These are phyloP conservation scores for Syrphus vitripennis DNA, from an alignment of 2,888 invertebrate species.

Conservation along the genomic window DNA sequence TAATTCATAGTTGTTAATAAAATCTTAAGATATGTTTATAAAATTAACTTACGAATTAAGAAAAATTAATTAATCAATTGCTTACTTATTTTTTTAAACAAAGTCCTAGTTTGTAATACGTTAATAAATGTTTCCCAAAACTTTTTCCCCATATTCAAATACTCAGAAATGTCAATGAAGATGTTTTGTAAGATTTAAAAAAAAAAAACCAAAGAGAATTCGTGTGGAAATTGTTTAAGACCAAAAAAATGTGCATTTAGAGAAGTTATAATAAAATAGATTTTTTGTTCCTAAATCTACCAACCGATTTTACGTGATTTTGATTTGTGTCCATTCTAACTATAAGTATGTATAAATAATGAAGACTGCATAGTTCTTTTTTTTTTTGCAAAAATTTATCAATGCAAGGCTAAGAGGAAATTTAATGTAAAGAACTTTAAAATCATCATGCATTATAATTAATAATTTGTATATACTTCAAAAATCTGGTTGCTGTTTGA, in stretches of 20 bases:
- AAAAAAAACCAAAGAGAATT: background rate
- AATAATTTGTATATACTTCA: background rate
- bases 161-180: background rate
- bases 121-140: background rate
- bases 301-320: background rate
- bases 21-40: too few species aligned
- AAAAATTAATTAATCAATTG: too few species aligned
- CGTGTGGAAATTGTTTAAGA: background rate
- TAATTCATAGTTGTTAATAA: too few species aligned
- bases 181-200: background rate
- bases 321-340: background rate
- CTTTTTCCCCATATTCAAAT: background rate
- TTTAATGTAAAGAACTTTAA: background rate
- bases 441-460: background rate
- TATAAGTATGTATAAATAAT: too few species aligned
- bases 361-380: background rate
- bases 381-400: background rate
- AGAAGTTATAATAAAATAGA: background rate
- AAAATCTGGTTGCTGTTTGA: constrained; percentile 21
- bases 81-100: too few species aligned
- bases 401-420: constrained; percentile 11
- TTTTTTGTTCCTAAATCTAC: background rate
- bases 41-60: too few species aligned
- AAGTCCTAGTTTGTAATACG: background rate
- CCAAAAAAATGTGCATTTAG: background rate